A percentile compares a stretch with the other conserved stretches of the same genome.
These are phyloP conservation scores for Chauna torquata DNA, from an alignment of 2,113 vertebrate genomes.

Conservation along the genomic window DNA sequence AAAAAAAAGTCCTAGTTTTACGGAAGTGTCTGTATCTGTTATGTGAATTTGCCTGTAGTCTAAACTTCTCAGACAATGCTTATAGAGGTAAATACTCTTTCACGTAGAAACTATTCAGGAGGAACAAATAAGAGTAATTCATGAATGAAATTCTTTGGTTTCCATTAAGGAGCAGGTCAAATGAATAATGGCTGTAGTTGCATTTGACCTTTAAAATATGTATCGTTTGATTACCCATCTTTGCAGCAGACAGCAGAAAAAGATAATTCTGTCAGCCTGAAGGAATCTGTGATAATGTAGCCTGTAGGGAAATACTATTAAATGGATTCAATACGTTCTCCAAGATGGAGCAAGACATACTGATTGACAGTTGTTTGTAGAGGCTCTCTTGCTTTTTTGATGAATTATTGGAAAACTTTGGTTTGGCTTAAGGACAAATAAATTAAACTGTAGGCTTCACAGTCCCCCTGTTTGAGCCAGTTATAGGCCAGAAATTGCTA, in stretches of 20 bases:
- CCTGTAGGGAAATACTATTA: neutral
- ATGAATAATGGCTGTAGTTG: neutral
- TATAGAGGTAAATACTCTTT: neutral
- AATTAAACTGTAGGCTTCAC: neutral
- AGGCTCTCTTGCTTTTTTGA: neutral
- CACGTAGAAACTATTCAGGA: neutral
- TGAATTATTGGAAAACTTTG: neutral
- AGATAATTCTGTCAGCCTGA: neutral
- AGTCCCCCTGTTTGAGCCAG: neutral
- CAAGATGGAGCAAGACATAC: neutral
- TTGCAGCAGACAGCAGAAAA: neutral
- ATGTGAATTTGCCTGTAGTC: neutral
- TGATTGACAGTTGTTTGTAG: neutral
- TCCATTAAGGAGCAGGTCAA: neutral
- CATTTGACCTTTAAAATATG: constrained; percentile 26
- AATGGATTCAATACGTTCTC: neutral
- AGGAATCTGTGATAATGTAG: neutral
- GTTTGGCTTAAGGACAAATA: neutral
- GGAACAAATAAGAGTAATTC: neutral
- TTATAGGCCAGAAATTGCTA: neutral
- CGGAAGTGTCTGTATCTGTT: constrained; percentile 1
- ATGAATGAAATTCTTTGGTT: neutral
- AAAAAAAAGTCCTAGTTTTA: neutral
- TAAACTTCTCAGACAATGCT: neutral
- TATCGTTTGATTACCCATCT: neutral